phyloP scores from a whole-genome alignment of 2,797 vertebrate genomes.

The Columba guinea region DNA sequence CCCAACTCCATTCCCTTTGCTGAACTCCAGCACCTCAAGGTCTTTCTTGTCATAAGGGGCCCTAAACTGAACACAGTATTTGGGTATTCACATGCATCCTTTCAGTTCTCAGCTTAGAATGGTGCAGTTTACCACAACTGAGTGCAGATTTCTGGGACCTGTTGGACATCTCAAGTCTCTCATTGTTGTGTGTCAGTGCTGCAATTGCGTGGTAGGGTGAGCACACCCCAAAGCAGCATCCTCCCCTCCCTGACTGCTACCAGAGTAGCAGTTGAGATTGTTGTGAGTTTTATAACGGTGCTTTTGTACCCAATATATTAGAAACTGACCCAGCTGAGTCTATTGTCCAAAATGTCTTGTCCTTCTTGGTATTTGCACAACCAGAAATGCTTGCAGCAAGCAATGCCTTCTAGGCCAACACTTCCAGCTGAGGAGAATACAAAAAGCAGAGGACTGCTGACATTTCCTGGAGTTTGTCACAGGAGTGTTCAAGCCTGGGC shows the following conservation, averaged over 20 bases:
- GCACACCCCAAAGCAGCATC: background rate
- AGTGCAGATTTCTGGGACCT: background rate
- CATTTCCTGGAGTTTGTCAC: background rate
- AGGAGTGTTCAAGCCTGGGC: background rate
- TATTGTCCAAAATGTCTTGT: background rate
- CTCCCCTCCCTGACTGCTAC: background rate
- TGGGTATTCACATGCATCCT: background rate
- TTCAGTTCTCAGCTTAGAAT: background rate
- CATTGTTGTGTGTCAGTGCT: background rate
- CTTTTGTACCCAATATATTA: background rate
- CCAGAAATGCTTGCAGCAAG: background rate
- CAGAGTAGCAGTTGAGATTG: background rate
- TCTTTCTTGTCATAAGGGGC: no score
- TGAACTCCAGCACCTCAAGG: no score
- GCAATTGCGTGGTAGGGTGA: accelerated
- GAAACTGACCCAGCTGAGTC: background rate
- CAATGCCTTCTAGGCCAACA: background rate
- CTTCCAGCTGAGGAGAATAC: background rate
- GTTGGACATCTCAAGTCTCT: background rate
- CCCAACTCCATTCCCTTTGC: no score
- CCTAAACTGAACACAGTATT: no score
- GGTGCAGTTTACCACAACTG: background rate
- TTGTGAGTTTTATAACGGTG: background rate
- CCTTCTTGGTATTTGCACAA: background rate
- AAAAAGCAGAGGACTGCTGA: background rate